Conservation (phyloP, 1,140 invertebrate genomes). For the Drosophila bifasciata region DNA sequence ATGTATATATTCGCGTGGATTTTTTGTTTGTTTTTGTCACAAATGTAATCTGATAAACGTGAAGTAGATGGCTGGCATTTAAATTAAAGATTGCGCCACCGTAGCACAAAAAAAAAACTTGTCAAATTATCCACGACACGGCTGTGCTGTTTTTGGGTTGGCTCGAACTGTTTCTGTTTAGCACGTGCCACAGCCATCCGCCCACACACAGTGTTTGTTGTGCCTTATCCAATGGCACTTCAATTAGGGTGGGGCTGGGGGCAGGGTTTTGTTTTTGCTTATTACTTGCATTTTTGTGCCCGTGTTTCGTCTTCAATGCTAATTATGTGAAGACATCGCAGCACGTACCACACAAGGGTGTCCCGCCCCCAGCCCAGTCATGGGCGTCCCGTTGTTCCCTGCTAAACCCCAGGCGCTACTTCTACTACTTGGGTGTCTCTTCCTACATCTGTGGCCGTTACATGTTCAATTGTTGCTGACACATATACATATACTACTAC, state of each 20-base stretch:
- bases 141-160: slow-evolving; percentile 1
- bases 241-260: too few relatives aligned
- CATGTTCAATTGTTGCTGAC: slow-evolving; percentile 44
- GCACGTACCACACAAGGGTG: slow-evolving; percentile 49
- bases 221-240: slow-evolving; percentile 31
- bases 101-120: slow-evolving; percentile 75
- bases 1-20: slow-evolving; percentile 6
- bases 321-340: slow-evolving; percentile 68
- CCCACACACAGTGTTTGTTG: slow-evolving; percentile 1
- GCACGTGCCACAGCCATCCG: slow-evolving; percentile 41
- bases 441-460: slow-evolving; percentile 15
- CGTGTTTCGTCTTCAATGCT: slow-evolving; percentile 56
- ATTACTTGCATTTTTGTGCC: slow-evolving; percentile 68
- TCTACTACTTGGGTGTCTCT: background rate
- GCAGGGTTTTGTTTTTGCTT: slow-evolving; percentile 52
- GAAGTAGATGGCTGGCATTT: slow-evolving; percentile 81
- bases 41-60: slow-evolving; percentile 77
- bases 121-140: slow-evolving; percentile 27
- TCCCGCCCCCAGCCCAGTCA: slow-evolving; percentile 7
- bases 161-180: background rate
- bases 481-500: too few relatives aligned
- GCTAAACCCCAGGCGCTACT: slow-evolving; percentile 8
- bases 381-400: too few relatives aligned
- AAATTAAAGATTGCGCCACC: slow-evolving; percentile 76
- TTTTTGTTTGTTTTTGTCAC: slow-evolving; percentile 57